Base-by-base conservation (phyloP, 2,888 invertebrate genomes). In the Cyclophora punctaria region DNA sequence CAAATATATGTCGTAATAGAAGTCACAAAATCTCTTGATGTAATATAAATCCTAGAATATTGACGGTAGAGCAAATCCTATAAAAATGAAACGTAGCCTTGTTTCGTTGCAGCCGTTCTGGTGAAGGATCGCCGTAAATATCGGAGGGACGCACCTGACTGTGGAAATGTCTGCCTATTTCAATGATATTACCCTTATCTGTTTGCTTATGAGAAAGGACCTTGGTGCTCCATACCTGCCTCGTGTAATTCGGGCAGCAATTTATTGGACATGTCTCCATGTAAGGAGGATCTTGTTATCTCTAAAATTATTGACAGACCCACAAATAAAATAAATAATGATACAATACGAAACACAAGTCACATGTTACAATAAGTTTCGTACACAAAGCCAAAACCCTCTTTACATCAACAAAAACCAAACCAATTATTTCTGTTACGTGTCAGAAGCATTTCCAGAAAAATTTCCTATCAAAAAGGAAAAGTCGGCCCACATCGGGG, bases 111-210 rank as follows among this genome's bases (percentile, higher is more conserved):
- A 46, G 44, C 35, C 49, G 48, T 47, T 44, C 48, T 46, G 52
- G 55, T 56, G 57, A 55, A 62, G 61, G 58, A 55, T 55, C 51
- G 49, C 52, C 62, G 61, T 66, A 66, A 66, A 66, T 64, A 64
- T 55, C 52, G 57, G 49, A 56, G 51, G 44, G 56, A 53, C 59
- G 62, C 57, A 66, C 65, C 64, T 66, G 65, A 60, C 56, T 51
- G 45, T 35, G 51, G 54, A 57, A 47, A 58, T 54, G 56, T 51
- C 54, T 52, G 54, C 58, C 51, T 51, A 49, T 58, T 57, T 52
- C 55, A 63, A 58, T 60, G 55, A 60, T 62, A 62, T 62, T 61
- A 56, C 59, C 54, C 56, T 56, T 56, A 59, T 61, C 60, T 61
- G 60, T 61, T 59, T 63, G 58, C 59, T 58, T 61, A 59, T 62